phyloP scores from a whole-genome alignment of 37 sponge, comb jelly and placozoan genomes.

The Oscarella lobularis region DNA sequence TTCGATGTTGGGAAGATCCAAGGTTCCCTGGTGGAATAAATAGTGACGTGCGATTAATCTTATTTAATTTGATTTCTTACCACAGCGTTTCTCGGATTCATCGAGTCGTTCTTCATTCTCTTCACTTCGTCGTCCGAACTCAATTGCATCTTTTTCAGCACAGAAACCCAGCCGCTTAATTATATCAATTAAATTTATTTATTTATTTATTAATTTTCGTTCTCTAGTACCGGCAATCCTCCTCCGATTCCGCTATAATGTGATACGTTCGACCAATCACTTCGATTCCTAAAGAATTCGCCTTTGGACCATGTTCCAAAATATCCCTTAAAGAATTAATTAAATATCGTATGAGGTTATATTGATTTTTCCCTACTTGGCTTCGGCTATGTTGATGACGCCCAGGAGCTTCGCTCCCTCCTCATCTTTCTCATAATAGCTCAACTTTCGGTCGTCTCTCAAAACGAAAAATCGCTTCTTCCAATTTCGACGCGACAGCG shows the following conservation, averaged over 20 bases:
- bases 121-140: not conserved
- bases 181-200: too few relatives aligned
- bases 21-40: not conserved
- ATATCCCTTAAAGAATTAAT: not conserved
- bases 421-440: slow-evolving; percentile 41
- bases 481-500: slow-evolving; percentile 77
- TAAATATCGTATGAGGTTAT: not conserved
- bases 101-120: not conserved
- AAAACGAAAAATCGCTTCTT: slow-evolving; percentile 82
- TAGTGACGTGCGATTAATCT: too few relatives aligned
- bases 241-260: slow-evolving; percentile 36
- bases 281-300: slow-evolving; percentile 43
- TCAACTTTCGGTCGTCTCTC: slow-evolving; percentile 45
- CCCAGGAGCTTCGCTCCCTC: slow-evolving; percentile 6
- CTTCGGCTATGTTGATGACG: slow-evolving; percentile 55
- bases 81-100: not conserved
- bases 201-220: too few relatives aligned
- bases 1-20: not conserved
- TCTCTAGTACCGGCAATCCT: slow-evolving; percentile 35
- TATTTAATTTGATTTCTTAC: too few relatives aligned
- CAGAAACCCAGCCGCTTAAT: not conserved
- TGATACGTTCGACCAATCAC: slow-evolving; percentile 40
- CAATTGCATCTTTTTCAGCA: not conserved
- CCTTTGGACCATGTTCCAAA: slow-evolving; percentile 33
- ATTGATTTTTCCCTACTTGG: slow-evolving; percentile 24